These are phyloP conservation scores for Sphenodon punctatus DNA, from an alignment of 2,797 vertebrate genomes.

Conservation along the genomic window DNA sequence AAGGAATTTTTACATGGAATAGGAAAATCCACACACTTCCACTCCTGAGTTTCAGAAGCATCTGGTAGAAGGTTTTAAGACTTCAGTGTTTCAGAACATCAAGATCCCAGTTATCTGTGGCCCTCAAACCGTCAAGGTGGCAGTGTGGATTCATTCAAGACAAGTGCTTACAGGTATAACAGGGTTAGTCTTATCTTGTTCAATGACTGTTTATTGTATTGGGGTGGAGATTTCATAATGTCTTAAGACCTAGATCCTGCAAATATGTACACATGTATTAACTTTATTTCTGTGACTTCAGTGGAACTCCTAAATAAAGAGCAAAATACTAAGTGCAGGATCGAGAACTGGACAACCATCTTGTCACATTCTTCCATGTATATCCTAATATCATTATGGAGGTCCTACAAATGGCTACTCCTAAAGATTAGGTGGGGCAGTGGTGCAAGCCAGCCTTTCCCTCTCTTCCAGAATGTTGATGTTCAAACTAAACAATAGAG, in stretches of 20 bases:
- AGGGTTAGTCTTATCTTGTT: background rate
- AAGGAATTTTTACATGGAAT: background rate
- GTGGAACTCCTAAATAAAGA: no score
- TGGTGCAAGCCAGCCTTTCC: background rate
- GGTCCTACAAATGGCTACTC: background rate
- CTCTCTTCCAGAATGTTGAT: background rate
- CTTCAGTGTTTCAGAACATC: accelerated
- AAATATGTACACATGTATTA: no score
- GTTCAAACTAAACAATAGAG: background rate
- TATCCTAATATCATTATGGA: background rate
- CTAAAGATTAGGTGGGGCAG: background rate
- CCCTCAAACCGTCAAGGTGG: background rate
- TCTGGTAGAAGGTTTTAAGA: no score
- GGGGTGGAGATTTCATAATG: background rate
- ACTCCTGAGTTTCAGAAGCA: no score
- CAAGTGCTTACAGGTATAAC: background rate
- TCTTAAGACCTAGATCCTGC: no score
- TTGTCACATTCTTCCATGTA: no score
- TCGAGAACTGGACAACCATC: no score
- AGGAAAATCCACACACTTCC: background rate
- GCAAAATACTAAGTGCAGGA: no score
- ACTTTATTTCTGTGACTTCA: no score
- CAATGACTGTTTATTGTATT: background rate
- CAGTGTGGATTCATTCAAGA: background rate
- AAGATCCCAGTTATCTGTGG: background rate